Evolutionary conservation across 2,888 invertebrate species (phyloP).

Genomic region (Dryococelus australis): DNA sequence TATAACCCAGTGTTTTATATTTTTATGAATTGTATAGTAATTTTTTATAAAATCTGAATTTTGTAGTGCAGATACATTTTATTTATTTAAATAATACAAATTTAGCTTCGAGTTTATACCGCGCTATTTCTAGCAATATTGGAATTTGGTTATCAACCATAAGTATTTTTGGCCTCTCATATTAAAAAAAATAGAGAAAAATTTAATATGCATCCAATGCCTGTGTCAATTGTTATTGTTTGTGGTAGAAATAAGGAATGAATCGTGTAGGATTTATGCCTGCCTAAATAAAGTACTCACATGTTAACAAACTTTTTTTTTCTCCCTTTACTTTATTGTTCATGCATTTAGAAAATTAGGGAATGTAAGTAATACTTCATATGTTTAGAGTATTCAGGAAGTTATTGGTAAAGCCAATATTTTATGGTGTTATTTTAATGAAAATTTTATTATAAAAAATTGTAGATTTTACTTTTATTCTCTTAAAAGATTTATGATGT

Average conservation of each 20-base stretch:
- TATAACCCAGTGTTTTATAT: neutral
- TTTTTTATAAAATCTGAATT: neutral
- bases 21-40: slow-evolving; percentile 2
- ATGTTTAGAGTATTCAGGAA: no score
- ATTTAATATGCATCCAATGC: neutral
- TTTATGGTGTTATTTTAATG: no score
- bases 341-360: no score
- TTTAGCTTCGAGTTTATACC: neutral
- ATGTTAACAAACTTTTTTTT: neutral
- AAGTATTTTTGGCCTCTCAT: neutral
- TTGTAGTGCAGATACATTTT: slow-evolving; percentile 6
- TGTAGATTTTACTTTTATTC: no score
- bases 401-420: no score
- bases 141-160: neutral
- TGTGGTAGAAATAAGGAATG: neutral
- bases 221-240: neutral
- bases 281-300: neutral
- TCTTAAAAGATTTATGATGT: no score
- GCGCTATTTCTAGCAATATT: neutral
- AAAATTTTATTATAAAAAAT: no score
- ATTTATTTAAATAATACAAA: slow-evolving; percentile 1
- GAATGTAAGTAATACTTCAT: no score
- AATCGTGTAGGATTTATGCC: neutral
- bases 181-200: neutral
- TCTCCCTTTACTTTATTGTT: no score